A percentile compares a stretch with the other conserved stretches of the same genome.
Conservation (phyloP, 2,797 vertebrate species). For the Typhlichthys eigenmanni region DNA sequence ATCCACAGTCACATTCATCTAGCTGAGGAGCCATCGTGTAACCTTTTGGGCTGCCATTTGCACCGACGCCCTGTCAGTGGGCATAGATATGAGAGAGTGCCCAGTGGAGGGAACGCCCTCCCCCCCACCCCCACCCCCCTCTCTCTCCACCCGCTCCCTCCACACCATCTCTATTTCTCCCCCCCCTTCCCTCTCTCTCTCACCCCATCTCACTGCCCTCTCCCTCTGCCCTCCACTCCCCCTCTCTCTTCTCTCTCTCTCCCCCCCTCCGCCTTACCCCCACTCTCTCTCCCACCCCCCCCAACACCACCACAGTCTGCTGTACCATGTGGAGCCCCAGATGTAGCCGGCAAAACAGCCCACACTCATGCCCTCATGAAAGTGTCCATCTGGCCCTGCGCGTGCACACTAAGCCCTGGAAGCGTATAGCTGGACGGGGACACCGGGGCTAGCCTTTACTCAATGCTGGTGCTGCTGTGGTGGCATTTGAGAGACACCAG, state of each 20-base stretch:
- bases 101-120: constrained; percentile 71
- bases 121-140: constrained; percentile 63
- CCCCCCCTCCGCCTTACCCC: constrained; percentile 53
- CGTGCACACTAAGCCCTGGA: constrained; percentile 81
- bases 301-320: constrained; percentile 80
- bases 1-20: constrained; percentile 38
- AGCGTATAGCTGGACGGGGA: constrained; percentile 61
- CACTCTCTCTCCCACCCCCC: constrained; percentile 10
- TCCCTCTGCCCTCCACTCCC: constrained; percentile 74
- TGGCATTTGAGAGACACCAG: constrained; percentile 81
- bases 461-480: constrained; percentile 73
- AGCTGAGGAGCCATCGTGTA: constrained; percentile 53
- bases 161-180: constrained; percentile 16
- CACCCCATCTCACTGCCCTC: constrained; percentile 61
- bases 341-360: constrained; percentile 95
- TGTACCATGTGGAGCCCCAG: constrained; percentile 93
- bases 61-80: constrained; percentile 57
- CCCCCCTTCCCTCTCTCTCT: constrained; percentile 27
- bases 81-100: constrained; percentile 66
- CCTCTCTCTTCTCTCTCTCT: constrained; percentile 33
- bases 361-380: constrained; percentile 87
- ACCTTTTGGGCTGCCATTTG: constrained; percentile 76
- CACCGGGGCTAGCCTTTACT: constrained; percentile 44
- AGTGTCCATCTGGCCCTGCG: constrained; percentile 90
- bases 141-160: constrained; percentile 49